Evolutionary conservation across 2,888 invertebrate genomes (phyloP).

Genomic region (Ochropleura leucogaster): DNA sequence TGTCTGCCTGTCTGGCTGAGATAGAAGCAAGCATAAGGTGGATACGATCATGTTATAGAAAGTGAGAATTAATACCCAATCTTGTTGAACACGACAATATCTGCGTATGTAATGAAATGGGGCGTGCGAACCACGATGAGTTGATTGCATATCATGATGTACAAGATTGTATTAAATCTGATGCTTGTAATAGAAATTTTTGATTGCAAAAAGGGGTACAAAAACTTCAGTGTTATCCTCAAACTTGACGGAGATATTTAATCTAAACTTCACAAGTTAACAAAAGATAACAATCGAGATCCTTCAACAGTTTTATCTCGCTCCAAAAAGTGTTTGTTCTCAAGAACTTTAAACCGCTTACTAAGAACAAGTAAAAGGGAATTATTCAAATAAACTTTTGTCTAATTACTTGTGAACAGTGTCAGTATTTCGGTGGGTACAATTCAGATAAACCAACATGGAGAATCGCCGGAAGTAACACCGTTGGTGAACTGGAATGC

Average conservation of each 20-base stretch:
- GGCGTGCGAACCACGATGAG: slow-evolving; percentile 49
- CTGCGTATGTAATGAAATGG: slow-evolving; percentile 68
- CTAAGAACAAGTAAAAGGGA: slow-evolving; percentile 51
- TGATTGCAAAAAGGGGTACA: background rate
- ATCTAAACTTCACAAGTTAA: slow-evolving; percentile 8
- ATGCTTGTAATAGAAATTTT: slow-evolving; percentile 19
- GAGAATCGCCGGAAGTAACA: slow-evolving; percentile 69
- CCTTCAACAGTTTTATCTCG: slow-evolving; percentile 30
- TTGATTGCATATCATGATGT: slow-evolving; percentile 47
- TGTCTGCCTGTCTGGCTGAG: slow-evolving; percentile 69
- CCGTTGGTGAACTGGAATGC: slow-evolving; percentile 75
- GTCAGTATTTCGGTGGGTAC: slow-evolving; percentile 63
- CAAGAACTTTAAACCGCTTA: slow-evolving; percentile 28
- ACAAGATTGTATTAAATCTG: slow-evolving; percentile 24
- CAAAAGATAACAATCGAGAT: slow-evolving; percentile 28
- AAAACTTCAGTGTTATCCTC: background rate
- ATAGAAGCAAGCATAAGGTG: slow-evolving; percentile 69
- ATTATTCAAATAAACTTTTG: slow-evolving; percentile 43
- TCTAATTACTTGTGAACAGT: slow-evolving; percentile 67
- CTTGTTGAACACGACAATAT: slow-evolving; percentile 63
- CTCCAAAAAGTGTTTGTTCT: slow-evolving; percentile 13
- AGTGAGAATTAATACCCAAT: slow-evolving; percentile 76
- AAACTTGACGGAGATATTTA: background rate
- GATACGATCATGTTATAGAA: slow-evolving; percentile 76
- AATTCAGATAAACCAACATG: slow-evolving; percentile 55